Conservation (phyloP, 2,797 vertebrate genomes). For the Dryobates pubescens region DNA sequence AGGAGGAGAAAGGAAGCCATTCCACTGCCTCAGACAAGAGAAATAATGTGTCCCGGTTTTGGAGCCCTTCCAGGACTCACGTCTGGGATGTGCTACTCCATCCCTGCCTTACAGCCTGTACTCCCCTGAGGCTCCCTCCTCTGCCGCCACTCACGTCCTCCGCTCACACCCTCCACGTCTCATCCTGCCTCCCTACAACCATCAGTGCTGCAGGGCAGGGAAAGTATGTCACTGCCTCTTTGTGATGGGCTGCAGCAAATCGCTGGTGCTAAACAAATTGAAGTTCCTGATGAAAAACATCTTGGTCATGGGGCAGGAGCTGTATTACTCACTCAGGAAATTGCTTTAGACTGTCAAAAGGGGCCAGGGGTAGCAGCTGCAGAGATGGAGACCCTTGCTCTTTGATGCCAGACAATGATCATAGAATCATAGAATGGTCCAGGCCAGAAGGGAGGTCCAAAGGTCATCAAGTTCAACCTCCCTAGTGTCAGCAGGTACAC, state of each 20-base stretch:
- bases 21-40: not conserved
- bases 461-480: too few relatives aligned
- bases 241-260: accelerated
- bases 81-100: not conserved
- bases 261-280: not conserved
- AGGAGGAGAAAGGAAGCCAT: not conserved
- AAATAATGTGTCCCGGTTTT: not conserved
- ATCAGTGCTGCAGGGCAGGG: not conserved
- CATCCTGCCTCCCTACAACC: not conserved
- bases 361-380: not conserved
- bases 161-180: not conserved
- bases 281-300: not conserved
- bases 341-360: not conserved
- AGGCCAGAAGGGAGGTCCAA: too few relatives aligned
- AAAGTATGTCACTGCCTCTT: not conserved
- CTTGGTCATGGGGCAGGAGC: accelerated
- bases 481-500: too few relatives aligned
- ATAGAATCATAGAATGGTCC: too few relatives aligned
- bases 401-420: accelerated
- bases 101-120: accelerated
- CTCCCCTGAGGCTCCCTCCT: accelerated
- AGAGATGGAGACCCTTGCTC: not conserved
- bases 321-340: not conserved
- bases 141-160: accelerated
- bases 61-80: accelerated